Conservation (phyloP, 1,140 invertebrate genomes). For the Diachasmimorpha longicaudata region DNA sequence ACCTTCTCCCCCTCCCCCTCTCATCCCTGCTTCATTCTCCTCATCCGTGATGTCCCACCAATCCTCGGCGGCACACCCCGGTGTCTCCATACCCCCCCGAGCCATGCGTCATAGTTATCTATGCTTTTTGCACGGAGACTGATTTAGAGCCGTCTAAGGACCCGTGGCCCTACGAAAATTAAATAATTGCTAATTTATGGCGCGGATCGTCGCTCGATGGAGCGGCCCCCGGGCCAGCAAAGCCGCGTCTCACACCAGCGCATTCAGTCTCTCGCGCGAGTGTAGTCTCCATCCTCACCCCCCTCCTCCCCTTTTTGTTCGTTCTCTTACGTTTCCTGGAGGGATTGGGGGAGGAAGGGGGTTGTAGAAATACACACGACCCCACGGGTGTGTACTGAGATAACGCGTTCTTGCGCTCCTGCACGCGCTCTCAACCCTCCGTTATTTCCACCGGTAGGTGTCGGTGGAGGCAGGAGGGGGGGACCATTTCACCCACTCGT, state of each 20-base stretch:
- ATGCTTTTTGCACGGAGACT: constrained; percentile 64
- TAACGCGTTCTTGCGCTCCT: constrained; percentile 33
- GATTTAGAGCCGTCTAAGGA: constrained; percentile 65
- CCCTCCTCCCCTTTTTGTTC: not conserved
- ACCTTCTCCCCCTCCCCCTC: constrained; percentile 30
- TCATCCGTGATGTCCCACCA: constrained; percentile 28
- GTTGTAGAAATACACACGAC: constrained; percentile 18
- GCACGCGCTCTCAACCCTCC: constrained; percentile 11
- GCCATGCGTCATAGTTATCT: constrained; percentile 65
- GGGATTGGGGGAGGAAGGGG: not conserved
- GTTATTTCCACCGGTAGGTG: not conserved
- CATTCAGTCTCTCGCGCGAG: constrained; percentile 13
- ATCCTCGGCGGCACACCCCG: constrained; percentile 26
- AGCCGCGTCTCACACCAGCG: constrained; percentile 10
- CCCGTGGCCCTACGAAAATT: constrained; percentile 63
- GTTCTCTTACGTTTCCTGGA: not conserved
- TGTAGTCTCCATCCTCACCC: not conserved
- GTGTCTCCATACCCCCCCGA: constrained; percentile 45
- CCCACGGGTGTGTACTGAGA: constrained; percentile 26
- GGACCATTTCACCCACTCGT: constrained; percentile 1
- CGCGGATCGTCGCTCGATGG: constrained; percentile 52
- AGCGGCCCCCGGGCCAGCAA: constrained; percentile 18
- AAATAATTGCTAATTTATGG: constrained; percentile 66
- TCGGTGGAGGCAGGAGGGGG: no score
- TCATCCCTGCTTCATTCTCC: no score